These are phyloP conservation scores for Ceratina calcarata DNA, from an alignment of 1,140 invertebrate species.

Conservation along the genomic window DNA sequence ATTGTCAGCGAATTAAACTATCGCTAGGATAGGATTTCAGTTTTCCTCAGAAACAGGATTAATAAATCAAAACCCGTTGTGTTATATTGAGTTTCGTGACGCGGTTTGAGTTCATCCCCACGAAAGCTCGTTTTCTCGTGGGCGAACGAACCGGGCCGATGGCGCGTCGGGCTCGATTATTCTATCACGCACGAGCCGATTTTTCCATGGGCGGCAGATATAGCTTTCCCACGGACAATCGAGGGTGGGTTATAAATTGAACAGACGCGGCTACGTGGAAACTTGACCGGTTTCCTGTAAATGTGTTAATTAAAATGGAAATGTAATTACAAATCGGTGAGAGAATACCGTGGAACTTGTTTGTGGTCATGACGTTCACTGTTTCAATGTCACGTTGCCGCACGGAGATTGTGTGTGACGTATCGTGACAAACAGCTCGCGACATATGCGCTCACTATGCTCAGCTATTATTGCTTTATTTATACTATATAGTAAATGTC, in stretches of 20 bases:
- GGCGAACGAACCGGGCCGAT: background rate
- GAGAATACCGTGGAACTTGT: slow-evolving; percentile 24
- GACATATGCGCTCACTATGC: too few relatives aligned
- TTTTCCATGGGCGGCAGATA: background rate
- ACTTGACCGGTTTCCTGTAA: slow-evolving; percentile 1
- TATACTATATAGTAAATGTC: too few relatives aligned
- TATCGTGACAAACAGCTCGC: too few relatives aligned
- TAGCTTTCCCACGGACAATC: background rate
- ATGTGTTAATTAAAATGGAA: slow-evolving; percentile 38
- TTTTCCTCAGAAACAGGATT: background rate
- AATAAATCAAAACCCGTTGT: slow-evolving; percentile 13
- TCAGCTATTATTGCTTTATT: too few relatives aligned
- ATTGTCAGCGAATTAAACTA: background rate
- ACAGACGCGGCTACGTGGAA: slow-evolving; percentile 18
- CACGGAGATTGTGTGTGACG: too few relatives aligned
- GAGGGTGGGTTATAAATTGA: background rate
- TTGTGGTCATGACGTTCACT: background rate
- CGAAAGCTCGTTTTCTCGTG: background rate
- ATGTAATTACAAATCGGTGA: slow-evolving; percentile 25
- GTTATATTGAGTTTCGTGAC: background rate
- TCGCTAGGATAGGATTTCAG: background rate
- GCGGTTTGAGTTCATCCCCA: background rate
- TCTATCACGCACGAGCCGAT: background rate
- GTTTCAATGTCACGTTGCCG: too few relatives aligned
- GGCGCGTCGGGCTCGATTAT: background rate